These are phyloP conservation scores for Lordiphosa stackelbergi DNA, from an alignment of 1,140 invertebrate genomes.

Conservation along the genomic window DNA sequence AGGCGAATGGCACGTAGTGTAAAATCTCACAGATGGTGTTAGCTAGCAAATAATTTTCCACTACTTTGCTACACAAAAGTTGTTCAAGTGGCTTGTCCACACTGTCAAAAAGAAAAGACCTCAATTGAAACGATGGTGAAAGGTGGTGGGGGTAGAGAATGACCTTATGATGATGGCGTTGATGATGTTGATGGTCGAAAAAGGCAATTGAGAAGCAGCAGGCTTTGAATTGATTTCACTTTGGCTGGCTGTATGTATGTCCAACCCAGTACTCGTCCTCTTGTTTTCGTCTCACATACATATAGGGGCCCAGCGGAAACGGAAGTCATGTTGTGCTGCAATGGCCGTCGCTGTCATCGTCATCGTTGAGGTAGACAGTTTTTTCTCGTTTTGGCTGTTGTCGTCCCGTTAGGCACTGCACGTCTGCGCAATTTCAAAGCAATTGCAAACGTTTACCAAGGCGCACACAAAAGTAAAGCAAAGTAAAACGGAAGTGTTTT, in stretches of 20 bases:
- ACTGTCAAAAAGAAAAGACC: constrained; percentile 17
- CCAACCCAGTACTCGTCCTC: constrained; percentile 3
- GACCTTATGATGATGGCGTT: constrained; percentile 29
- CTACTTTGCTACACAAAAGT: background rate
- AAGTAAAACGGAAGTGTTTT: constrained; percentile 70
- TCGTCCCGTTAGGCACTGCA: constrained; percentile 30
- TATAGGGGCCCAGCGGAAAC: constrained; percentile 28
- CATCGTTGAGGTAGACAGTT: constrained; percentile 51
- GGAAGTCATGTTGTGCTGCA: constrained; percentile 71
- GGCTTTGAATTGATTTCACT: constrained; percentile 59
- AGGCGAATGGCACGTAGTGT: too few relatives aligned
- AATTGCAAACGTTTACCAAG: constrained; percentile 69
- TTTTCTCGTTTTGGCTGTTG: constrained; percentile 29
- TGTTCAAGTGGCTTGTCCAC: background rate
- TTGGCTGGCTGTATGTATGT: constrained; percentile 13
- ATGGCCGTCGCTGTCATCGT: constrained; percentile 38
- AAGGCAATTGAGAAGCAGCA: constrained; percentile 48
- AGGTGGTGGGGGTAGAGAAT: constrained; percentile 3
- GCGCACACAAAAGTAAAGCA: constrained; percentile 61
- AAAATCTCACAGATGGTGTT: too few relatives aligned
- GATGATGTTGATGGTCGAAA: constrained; percentile 50
- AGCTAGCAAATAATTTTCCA: background rate
- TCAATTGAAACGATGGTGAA: constrained; percentile 27
- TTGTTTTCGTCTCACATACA: background rate
- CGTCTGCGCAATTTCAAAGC: constrained; percentile 71